Evolutionary conservation across 2,797 vertebrate species (phyloP), one percentile per base, ranked within the genome.

Genomic region (Bovichtus variegatus): DNA sequence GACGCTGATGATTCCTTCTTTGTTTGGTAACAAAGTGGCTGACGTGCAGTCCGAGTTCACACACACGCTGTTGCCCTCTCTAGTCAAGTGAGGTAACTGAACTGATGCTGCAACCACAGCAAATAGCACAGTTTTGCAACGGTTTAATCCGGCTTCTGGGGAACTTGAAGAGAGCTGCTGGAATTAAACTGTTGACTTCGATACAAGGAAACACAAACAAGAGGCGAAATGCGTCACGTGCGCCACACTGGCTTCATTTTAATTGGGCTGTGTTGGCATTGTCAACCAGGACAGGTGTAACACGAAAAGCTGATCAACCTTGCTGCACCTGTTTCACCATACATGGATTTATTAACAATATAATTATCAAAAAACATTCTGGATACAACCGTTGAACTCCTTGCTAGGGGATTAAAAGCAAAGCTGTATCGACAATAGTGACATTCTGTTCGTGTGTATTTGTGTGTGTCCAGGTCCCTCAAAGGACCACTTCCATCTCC

Each of bases 401-500:
- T 50, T 59, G 27, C 19, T 25, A 2, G 2, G 10, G 6, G 15
- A 46, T 36, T 67, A 55, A 40, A 78, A 54, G 34, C 1, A 2
- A 41, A 50, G 44, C 18, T 36, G 2, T 27, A 23, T 0, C 15
- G 59, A 3, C 5, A 38, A n/a, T 34, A 49, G 0, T 74, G 13
- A 59, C 53, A 4, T 46, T 55, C 43, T 47, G 16, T 82, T 10
- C 76, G 9, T 71, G 15, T 80, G 49, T 66, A 4, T 74, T 19
- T 76, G n/a, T 78, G 12, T 63, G 51, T 76, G 18, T 89, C 27
- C 91, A 98, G 97, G 97, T 98, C 85, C 97, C 97, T 86, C 97
- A 97, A 85, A 93, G 97, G 94, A 99, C 97, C 81, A 98, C 97
- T 79, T 99, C 98, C 83, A 98, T 99, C 92, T 99, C 98, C 71